Base-by-base conservation (phyloP, 1,140 invertebrate genomes). In the Anastrepha obliqua region DNA sequence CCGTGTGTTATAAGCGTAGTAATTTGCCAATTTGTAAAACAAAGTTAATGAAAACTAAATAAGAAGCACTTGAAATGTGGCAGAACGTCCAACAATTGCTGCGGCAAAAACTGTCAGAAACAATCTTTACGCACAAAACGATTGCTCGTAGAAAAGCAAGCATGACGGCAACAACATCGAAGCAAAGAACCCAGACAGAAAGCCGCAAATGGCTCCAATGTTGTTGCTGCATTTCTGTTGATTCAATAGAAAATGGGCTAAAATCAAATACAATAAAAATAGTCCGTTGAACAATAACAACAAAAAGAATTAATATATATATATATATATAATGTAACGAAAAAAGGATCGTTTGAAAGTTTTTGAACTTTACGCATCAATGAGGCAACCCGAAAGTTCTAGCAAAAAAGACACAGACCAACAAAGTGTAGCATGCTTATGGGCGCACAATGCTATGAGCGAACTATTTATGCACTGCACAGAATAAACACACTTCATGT, bases 301-400 rank as follows among this genome's bases (percentile, higher is more conserved):
- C 65, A 70, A 8, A 62, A 29, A 29, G 1, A 29, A 62, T n/a
- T 62, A n/a, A 58, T 13, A 58, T 58, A 58, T 13, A 0, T 58
- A 58, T 13, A 0, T 7, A 58, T 13, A 58, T 58, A 58, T 8
- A 58, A 58, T 65, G 11, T 8, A 20, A 39, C n/a, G 9, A 64
- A 29, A 64, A 64, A 64, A 11, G n/a, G 29, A 13, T 20, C 20
- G 39, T 39, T 47, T 2, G 67, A 7, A 42, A 44, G 42, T 74
- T 74, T 47, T 42, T 74, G 51, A 74, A 74, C 13, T 47, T 47
- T 74, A 74, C 42, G 67, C 67, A 44, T 47, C 67, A 74, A 74
- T 6, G 67, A 47, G 17, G 67, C 42, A 74, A 74, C 13, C 65
- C 29, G 1, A 29, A 29, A 13, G 15, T 62, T 13, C 11, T 4